Percentiles rank a stretch among this genome's conserved stretches.
Evolutionary conservation across 2,888 invertebrate species (phyloP).

Genomic region (Leptodirus hochenwartii): DNA sequence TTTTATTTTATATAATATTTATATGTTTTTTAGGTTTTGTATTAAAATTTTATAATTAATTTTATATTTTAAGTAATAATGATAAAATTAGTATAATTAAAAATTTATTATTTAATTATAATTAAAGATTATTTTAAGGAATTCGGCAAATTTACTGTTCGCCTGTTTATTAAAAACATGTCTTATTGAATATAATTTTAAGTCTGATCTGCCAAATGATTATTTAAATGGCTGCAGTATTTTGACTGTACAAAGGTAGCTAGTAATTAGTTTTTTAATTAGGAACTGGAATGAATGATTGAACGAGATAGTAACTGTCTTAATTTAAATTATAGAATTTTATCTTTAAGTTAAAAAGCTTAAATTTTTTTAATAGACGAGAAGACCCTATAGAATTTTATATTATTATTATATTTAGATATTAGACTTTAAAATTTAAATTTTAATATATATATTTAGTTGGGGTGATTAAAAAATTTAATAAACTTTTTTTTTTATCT

Average conservation of each 20-base stretch:
- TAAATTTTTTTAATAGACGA: conserved; percentile 48
- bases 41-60: conserved; percentile 28
- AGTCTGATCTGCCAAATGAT: conserved; percentile 57
- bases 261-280: conserved; percentile 68
- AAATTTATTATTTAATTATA: conserved; percentile 18
- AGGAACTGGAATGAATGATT: conserved; percentile 60
- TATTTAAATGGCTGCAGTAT: conserved; percentile 60
- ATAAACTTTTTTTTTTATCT: conserved; percentile 33
- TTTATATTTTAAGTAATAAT: conserved; percentile 29
- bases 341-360: conserved; percentile 45
- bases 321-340: conserved; percentile 35
- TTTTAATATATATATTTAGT: conserved; percentile 31
- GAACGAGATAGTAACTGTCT: conserved; percentile 45
- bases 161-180: conserved; percentile 67
- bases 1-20: conserved; percentile 29
- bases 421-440: conserved; percentile 23
- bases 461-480: conserved; percentile 47
- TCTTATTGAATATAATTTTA: conserved; percentile 43
- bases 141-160: conserved; percentile 29
- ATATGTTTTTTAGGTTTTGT: conserved; percentile 26
- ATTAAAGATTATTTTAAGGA: conserved; percentile 31
- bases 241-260: conserved; percentile 65
- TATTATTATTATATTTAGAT: conserved; percentile 21
- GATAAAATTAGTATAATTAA: conserved; percentile 37
- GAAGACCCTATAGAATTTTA: conserved; percentile 65